phyloP scores from a whole-genome alignment of 2,113 vertebrate genomes.

The Xiphophorus maculatus region DNA sequence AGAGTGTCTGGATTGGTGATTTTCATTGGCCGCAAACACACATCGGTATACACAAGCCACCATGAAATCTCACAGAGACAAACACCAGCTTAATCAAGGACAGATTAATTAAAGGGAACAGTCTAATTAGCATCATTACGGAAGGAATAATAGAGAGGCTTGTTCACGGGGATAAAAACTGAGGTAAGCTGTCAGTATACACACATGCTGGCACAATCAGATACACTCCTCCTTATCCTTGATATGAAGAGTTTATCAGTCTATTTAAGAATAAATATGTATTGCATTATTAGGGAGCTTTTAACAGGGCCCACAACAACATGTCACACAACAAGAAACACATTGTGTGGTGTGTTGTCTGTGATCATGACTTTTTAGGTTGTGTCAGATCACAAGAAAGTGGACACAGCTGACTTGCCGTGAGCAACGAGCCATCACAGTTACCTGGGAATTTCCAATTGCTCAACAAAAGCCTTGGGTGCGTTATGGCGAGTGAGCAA shows the following conservation, averaged over 20 bases:
- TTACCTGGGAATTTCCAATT: conserved; percentile 43
- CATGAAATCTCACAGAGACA: conserved; percentile 23
- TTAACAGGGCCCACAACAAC: conserved; percentile 33
- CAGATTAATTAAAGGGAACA: conserved; percentile 79
- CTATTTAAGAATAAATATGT: conserved; percentile 24
- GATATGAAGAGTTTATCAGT: conserved; percentile 4
- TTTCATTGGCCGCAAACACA: conserved; percentile 10
- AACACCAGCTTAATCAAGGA: conserved; percentile 66
- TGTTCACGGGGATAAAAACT: conserved; percentile 40
- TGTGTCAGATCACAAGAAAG: conserved; percentile 29
- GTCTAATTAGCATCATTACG: conserved; percentile 76
- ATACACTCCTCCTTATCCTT: neutral
- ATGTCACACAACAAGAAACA: conserved; percentile 14
- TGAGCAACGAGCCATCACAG: conserved; percentile 52
- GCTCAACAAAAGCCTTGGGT: conserved; percentile 29
- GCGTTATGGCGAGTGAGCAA: conserved; percentile 32
- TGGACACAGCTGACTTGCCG: conserved; percentile 56
- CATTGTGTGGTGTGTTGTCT: conserved; percentile 8
- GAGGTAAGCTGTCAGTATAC: conserved; percentile 53
- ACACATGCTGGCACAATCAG: conserved; percentile 16
- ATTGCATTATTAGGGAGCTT: conserved; percentile 28
- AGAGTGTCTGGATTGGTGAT: conserved; percentile 33
- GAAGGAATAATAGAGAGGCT: conserved; percentile 69
- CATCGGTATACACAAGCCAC: conserved; percentile 6
- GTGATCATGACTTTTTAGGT: conserved; percentile 31